Percentiles rank a stretch among this genome's conserved stretches.
phyloP scores from a whole-genome alignment of 2,113 vertebrate species.

The Peromyscus leucopus region DNA sequence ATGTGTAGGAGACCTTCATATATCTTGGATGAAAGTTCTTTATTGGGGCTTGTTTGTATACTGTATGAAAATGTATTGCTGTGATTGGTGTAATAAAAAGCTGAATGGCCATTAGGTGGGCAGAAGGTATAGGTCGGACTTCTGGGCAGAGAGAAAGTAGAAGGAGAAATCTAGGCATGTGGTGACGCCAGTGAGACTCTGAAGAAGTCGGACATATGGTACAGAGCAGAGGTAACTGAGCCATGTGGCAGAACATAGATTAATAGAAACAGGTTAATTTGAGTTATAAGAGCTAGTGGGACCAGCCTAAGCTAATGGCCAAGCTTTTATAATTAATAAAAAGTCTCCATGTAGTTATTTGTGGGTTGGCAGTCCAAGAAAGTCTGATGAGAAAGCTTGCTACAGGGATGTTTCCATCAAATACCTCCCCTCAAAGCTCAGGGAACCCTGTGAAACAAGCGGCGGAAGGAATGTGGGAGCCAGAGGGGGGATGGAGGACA shows the following conservation, averaged over 20 bases:
- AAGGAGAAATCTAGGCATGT: neutral
- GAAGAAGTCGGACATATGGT: neutral
- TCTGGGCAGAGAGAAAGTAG: neutral
- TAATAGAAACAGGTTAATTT: neutral
- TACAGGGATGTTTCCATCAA: neutral
- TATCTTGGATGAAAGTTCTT: neutral
- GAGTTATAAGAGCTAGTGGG: neutral
- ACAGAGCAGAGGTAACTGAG: neutral
- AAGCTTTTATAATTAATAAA: neutral
- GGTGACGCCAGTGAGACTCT: neutral
- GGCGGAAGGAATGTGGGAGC: too few relatives aligned
- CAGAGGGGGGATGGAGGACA: neutral
- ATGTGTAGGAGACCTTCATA: neutral
- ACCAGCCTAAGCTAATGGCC: neutral
- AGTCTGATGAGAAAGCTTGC: too few relatives aligned
- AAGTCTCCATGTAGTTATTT: neutral
- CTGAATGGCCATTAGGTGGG: neutral
- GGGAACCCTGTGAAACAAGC: neutral
- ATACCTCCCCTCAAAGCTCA: neutral
- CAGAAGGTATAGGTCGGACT: neutral
- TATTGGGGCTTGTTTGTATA: neutral
- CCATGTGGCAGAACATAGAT: neutral
- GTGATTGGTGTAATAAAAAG: neutral
- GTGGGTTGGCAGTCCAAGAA: too few relatives aligned
- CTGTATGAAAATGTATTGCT: neutral